Base-by-base conservation (phyloP, 30 jellyfish, hydroid and myxozoan species). In the Aurelia aurita complex sp. Pacific region DNA sequence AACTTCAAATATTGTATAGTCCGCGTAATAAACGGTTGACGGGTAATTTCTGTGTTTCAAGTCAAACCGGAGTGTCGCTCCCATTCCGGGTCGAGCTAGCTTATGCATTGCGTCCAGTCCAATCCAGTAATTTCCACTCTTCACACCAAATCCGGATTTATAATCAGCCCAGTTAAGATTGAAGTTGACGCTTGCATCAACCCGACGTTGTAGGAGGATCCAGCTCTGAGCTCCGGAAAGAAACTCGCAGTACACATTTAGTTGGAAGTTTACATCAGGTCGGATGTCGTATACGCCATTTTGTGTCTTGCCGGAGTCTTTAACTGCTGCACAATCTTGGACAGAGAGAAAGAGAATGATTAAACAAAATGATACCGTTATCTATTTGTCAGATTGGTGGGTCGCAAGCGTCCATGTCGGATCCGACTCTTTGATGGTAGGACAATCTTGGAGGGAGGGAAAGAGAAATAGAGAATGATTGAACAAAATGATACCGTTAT, bases 211-310 rank as follows among this genome's bases (percentile, higher is more conserved):
- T 19, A 73, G 11, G 62, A 84, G 87, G 10, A 84, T 65, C 93
- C 93, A 84, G n/a, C 54, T 76, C 11, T 55, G 54, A 16, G 67
- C n/a, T n/a, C 85, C 79, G 5, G 81, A 10, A 13, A 36, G 29
- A 52, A 76, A 54, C 73, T 86, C 83, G 65, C 95, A 86, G 74
- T 17, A 76, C 33, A 86, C 95, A 32, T 66, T 36, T 54, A 69
- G 67, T 35, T 36, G 36, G 80, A 29, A 12, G 14, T 73, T 59
- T 1, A 42, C 51, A 43, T 64, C 54, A 3, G 74, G 62, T 23
- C 60, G 79, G 63, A 86, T 86, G 14, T 61, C 71, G 82, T 86
- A 86, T 35, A 76, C 42, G 8, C 95, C 95, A 64, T 67, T 86
- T 67, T 7, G 33, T 16, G 85, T 67, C 35, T 68, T 61, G 57